Percentiles rank a stretch among this genome's conserved stretches.
These are phyloP conservation scores for Hypotaenidia philippensis DNA, from an alignment of 2,797 vertebrate species.

Conservation along the genomic window DNA sequence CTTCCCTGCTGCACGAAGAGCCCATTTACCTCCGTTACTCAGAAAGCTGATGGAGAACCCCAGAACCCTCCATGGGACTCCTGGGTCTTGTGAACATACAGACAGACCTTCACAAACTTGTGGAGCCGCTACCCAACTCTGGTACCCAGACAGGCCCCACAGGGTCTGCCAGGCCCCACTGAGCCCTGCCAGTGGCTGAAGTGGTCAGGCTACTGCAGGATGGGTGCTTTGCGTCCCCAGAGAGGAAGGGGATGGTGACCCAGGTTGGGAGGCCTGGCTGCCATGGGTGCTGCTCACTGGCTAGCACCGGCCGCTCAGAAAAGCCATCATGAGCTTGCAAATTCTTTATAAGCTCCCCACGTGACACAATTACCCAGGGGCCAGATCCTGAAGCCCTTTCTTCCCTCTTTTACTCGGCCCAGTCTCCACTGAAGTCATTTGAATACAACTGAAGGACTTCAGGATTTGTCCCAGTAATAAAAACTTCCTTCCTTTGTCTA, in stretches of 20 bases:
- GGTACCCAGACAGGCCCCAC: fast-evolving
- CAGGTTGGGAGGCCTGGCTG: background rate
- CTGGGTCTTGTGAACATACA: fast-evolving
- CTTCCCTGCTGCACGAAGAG: background rate
- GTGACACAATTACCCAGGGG: background rate
- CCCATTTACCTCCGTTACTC: fast-evolving
- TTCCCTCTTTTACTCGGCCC: background rate
- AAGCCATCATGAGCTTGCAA: background rate
- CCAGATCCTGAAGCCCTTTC: conserved; percentile 8
- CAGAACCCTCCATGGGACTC: background rate
- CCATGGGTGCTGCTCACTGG: fast-evolving
- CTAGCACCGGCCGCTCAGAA: fast-evolving
- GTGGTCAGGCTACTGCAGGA: fast-evolving
- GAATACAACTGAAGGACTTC: conserved; percentile 12
- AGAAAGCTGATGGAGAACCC: background rate
- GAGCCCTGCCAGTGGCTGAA: background rate
- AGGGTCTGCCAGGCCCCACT: fast-evolving
- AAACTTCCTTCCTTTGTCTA: conserved; percentile 74
- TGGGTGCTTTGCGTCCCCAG: background rate
- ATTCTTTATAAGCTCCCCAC: background rate
- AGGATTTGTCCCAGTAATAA: conserved; percentile 61
- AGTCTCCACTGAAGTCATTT: conserved; percentile 2
- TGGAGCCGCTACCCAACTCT: fast-evolving
- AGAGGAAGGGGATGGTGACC: background rate
- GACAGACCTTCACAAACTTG: background rate